Evolutionary conservation across 2,888 invertebrate genomes (phyloP).

Genomic region (Ischnura elegans): DNA sequence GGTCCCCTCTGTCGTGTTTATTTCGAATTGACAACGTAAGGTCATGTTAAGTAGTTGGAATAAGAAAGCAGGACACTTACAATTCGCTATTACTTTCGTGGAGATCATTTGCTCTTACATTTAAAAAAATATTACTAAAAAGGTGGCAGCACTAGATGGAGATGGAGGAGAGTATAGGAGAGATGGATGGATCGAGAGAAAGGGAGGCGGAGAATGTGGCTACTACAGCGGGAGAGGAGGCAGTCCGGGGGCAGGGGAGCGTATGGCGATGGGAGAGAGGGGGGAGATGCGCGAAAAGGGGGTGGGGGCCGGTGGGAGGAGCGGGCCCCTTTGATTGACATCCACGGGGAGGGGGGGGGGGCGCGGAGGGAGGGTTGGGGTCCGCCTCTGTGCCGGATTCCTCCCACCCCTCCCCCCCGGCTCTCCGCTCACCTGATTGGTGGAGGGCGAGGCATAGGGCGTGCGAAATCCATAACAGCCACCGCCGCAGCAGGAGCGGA

Average conservation of each 20-base stretch:
- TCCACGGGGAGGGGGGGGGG: not conserved
- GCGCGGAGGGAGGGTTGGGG: not conserved
- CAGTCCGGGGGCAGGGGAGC: not conserved
- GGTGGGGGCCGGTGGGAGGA: constrained; percentile 36
- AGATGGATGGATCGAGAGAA: not conserved
- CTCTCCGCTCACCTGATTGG: constrained; percentile 60
- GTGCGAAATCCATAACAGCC: constrained; percentile 63
- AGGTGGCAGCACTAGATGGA: constrained; percentile 22
- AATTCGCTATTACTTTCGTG: not conserved
- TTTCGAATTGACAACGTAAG: no score
- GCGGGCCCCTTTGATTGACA: constrained; percentile 60
- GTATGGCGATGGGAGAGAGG: not conserved
- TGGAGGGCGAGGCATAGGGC: constrained; percentile 34
- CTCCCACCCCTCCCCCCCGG: not conserved
- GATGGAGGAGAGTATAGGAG: not conserved
- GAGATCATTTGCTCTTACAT: not conserved
- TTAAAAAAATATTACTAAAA: not conserved
- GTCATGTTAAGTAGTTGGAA: no score
- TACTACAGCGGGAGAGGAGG: not conserved
- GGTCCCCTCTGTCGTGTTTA: no score
- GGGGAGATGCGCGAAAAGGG: not conserved
- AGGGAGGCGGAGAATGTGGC: not conserved
- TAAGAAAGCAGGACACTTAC: no score
- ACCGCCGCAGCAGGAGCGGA: not conserved
- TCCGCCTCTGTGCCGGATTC: constrained; percentile 52